phyloP scores from a whole-genome alignment of 2,113 vertebrate genomes.

The Willisornis vidua region DNA sequence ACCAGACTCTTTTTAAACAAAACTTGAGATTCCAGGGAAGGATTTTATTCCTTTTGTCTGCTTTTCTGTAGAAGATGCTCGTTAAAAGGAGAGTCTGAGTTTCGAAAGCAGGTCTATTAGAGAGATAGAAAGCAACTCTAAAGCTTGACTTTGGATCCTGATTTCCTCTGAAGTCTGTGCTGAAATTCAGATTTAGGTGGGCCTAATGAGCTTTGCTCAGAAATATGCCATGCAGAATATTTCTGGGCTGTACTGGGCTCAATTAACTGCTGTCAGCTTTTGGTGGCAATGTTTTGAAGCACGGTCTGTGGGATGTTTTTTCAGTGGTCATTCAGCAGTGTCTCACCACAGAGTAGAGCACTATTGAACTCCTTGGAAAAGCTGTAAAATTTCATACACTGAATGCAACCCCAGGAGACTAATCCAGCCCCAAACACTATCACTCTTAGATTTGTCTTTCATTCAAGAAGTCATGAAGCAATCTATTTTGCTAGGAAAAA shows the following conservation, averaged over 20 bases:
- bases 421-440: slow-evolving; percentile 37
- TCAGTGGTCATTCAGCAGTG: slow-evolving; percentile 14
- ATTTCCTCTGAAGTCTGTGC: background rate
- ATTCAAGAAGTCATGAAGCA: slow-evolving; percentile 59
- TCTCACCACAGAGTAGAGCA: background rate
- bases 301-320: background rate
- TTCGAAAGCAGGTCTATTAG: background rate
- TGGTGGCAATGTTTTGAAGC: background rate
- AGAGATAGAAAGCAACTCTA: background rate
- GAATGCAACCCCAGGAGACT: slow-evolving; percentile 35
- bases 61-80: background rate
- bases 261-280: slow-evolving; percentile 6
- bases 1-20: background rate
- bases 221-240: background rate
- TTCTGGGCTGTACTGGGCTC: background rate
- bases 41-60: background rate
- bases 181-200: background rate
- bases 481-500: slow-evolving; percentile 38
- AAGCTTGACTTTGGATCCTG: background rate
- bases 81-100: background rate
- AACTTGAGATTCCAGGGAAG: background rate
- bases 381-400: slow-evolving; percentile 60
- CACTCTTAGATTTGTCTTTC: slow-evolving; percentile 56
- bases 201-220: background rate
- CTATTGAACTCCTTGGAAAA: slow-evolving; percentile 40